Base-by-base conservation (phyloP, 2,797 vertebrate species). In the Peromyscus nudipes region DNA sequence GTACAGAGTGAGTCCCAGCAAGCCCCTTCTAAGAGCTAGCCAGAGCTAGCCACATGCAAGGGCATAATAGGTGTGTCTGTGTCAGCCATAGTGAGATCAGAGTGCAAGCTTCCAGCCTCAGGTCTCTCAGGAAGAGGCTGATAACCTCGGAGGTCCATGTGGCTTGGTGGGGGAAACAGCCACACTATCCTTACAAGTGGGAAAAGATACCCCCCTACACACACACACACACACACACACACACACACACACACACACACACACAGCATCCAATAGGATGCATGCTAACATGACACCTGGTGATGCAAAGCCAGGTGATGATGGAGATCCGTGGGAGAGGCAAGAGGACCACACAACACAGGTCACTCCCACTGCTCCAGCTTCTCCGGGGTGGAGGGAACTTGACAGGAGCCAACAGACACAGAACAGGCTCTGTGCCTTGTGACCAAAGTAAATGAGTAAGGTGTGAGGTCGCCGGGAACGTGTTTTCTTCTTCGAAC, bases 211-310 rank as follows among this genome's bases (percentile, higher is more conserved):
- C 23, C 4, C 1, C 3, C 9, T 1, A 27, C 37, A 13, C 31
- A 37, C 0, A 6, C 29, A 37, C 0, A 6, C 29, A 27, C 37
- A 13, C 31, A 37, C 0, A 6, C 29, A 27, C 37, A 13, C 31
- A 37, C 0, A 6, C 29, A 27, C n/a, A 12, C 31, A 37, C 0
- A 5, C 29, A 27, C n/a, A 12, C 31, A 29, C 0, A 5, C 29
- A 27, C n/a, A 8, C 31, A 71, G 79, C 25, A 43, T 13, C 29
- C 13, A 46, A 46, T 11, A 75, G 0, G 1, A 57, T 3, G 9
- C 1, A 27, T 2, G 2, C n/a, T 82, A 9, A 25, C 25, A 29
- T 0, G 10, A 10, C 4, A 67, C 21, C 16, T 1, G 55, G 1
- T 31, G n/a, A n/a, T 16, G 27, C 34, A 17, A 52, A 25, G 25